Evolutionary conservation across 2,888 invertebrate genomes (phyloP).

Genomic region (Tetanocera ferruginea): DNA sequence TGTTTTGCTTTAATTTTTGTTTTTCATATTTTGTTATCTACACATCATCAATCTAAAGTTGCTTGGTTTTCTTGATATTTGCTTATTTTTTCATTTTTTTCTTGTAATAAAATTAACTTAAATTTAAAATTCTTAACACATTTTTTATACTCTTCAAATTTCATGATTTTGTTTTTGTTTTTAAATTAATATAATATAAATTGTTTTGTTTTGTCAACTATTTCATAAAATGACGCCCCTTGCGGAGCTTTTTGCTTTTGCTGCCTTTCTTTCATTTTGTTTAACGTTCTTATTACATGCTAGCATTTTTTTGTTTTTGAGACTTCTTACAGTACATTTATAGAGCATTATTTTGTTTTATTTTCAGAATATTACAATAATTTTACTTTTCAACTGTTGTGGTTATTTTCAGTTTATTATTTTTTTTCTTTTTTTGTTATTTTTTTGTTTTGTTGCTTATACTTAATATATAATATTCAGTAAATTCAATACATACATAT

Average conservation of each 20-base stretch:
- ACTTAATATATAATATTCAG: slow-evolving; percentile 14
- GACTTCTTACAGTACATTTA: slow-evolving; percentile 30
- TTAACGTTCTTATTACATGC: slow-evolving; percentile 16
- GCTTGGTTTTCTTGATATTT: slow-evolving; percentile 46
- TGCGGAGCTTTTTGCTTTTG: neutral
- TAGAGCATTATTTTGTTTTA: slow-evolving; percentile 5
- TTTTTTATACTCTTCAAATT: slow-evolving; percentile 44
- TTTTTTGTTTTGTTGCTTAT: slow-evolving; percentile 17
- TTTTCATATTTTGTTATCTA: slow-evolving; percentile 54
- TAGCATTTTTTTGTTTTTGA: slow-evolving; percentile 20
- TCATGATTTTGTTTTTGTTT: slow-evolving; percentile 42
- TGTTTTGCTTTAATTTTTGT: slow-evolving; percentile 44
- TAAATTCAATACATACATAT: slow-evolving; percentile 32
- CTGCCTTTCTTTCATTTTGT: neutral
- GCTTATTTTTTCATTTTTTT: slow-evolving; percentile 44
- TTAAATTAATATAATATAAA: slow-evolving; percentile 36
- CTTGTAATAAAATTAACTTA: slow-evolving; percentile 53
- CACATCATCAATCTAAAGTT: slow-evolving; percentile 53
- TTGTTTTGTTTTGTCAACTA: slow-evolving; percentile 20
- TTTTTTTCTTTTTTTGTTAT: slow-evolving; percentile 23
- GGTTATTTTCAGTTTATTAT: slow-evolving; percentile 9
- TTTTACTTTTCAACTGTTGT: slow-evolving; percentile 5
- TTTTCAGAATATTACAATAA: slow-evolving; percentile 25
- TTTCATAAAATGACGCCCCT: slow-evolving; percentile 17
- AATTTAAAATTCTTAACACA: slow-evolving; percentile 55